Evolutionary conservation across 64 coral and sea anemone genomes (phyloP).

Genomic region (Pocillopora verrucosa): DNA sequence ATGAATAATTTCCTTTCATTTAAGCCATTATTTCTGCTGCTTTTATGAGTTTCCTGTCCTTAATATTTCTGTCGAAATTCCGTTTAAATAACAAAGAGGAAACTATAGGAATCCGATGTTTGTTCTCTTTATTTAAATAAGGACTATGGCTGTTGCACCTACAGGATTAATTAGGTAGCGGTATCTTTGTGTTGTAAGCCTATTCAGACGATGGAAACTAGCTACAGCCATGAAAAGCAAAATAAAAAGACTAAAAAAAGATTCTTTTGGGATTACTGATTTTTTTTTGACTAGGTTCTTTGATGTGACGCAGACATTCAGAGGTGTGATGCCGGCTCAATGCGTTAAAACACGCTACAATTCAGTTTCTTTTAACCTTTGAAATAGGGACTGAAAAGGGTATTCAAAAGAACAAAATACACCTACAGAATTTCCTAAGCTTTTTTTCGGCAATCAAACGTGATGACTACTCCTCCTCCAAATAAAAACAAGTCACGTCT

Average conservation of each 20-base stretch:
- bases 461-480: too few species aligned
- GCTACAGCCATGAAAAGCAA: neutral
- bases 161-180: conserved; percentile 29
- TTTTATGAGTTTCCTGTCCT: too few species aligned
- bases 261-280: neutral
- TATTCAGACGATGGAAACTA: neutral
- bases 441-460: too few species aligned
- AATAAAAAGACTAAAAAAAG: neutral
- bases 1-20: neutral
- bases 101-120: conserved; percentile 4
- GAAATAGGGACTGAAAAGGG: neutral
- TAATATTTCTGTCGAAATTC: neutral
- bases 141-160: neutral
- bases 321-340: neutral
- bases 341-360: neutral
- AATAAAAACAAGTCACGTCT: too few species aligned
- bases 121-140: conserved; percentile 13
- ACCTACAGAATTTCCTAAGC: too few species aligned
- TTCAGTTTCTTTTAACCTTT: neutral
- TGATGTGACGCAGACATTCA: conserved; percentile 7
- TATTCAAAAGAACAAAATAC: too few species aligned
- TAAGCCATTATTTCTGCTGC: neutral
- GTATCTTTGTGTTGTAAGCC: neutral
- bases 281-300: neutral
- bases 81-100: neutral